phyloP scores from a whole-genome alignment of 1,140 invertebrate genomes.

The Globodera ellingtonae region DNA sequence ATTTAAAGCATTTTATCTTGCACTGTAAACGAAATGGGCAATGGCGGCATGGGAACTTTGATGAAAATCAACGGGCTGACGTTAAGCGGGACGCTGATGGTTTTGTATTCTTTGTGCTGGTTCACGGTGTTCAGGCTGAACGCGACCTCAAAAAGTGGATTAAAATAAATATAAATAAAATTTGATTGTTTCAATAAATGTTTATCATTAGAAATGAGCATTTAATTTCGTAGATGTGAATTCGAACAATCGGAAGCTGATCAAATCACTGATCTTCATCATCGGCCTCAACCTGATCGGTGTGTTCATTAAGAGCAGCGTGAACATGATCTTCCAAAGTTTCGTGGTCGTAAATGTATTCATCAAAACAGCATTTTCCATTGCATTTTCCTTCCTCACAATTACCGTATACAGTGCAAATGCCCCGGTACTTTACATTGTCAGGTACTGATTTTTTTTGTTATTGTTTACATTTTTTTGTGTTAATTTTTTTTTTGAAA shows the following conservation, averaged over 20 bases:
- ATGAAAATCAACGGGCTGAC: constrained; percentile 3
- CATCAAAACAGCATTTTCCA: background rate
- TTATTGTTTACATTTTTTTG: too few relatives aligned
- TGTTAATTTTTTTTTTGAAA: too few relatives aligned
- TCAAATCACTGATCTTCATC: background rate
- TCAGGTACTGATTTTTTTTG: background rate
- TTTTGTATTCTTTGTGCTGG: background rate
- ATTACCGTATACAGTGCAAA: background rate
- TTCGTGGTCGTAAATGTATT: background rate
- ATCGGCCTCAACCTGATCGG: background rate
- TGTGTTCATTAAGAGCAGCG: background rate
- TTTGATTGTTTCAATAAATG: background rate
- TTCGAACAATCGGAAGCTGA: background rate
- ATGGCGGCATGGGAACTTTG: background rate
- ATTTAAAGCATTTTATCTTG: background rate
- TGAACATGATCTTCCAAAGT: background rate
- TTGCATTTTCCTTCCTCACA: background rate
- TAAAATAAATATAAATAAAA: too few relatives aligned
- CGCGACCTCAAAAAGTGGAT: background rate
- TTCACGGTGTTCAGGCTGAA: background rate
- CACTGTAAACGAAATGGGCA: background rate
- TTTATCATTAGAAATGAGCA: background rate
- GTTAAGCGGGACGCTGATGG: background rate
- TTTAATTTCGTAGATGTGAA: background rate
- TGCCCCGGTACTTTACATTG: background rate